Percentiles rank a stretch among this genome's conserved stretches.
These are phyloP conservation scores for Nothocercus julius DNA, from an alignment of 2,113 vertebrate species.

Conservation along the genomic window DNA sequence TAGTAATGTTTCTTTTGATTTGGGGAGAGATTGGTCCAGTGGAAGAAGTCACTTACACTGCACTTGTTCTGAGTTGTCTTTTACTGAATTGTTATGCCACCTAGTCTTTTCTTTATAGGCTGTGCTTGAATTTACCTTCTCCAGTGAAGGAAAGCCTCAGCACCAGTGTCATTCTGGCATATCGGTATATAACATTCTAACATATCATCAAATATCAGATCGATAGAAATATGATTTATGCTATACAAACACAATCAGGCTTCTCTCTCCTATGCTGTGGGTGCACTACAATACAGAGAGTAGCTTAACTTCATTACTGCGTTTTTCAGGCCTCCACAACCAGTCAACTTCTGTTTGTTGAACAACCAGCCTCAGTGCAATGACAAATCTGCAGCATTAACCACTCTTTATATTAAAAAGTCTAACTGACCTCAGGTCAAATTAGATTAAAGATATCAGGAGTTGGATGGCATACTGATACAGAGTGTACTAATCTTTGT, in stretches of 20 bases:
- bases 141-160: neutral
- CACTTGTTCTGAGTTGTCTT: neutral
- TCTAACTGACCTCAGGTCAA: neutral
- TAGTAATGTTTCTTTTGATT: neutral
- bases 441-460: neutral
- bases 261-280: neutral
- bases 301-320: neutral
- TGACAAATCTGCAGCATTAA: neutral
- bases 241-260: neutral
- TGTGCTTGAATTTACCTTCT: neutral
- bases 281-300: neutral
- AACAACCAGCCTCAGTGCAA: neutral
- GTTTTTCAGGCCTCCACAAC: neutral
- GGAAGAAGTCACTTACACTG: neutral
- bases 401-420: neutral
- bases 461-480: neutral
- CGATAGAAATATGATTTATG: neutral
- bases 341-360: neutral
- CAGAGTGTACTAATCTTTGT: neutral
- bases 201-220: neutral
- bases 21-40: neutral
- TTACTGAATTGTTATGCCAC: neutral
- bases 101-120: neutral
- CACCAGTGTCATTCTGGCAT: neutral
- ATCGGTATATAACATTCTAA: accelerated